Conservation (phyloP, 2,888 invertebrate genomes). For the Parnassius orleans region DNA sequence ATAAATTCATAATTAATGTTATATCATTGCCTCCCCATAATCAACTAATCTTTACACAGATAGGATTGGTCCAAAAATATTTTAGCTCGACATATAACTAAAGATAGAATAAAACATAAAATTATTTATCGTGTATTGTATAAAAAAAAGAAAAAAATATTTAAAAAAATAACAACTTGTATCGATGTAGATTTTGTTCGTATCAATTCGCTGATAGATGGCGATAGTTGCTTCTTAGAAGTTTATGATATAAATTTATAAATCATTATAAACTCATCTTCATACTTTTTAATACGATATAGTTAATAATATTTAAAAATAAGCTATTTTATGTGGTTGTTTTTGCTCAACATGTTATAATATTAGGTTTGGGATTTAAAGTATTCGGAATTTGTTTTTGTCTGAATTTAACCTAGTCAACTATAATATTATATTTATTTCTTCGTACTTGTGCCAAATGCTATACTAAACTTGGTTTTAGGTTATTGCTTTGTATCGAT, state of each 20-base stretch:
- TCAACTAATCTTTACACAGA: no score
- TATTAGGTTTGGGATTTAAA: neutral
- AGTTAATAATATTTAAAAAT: conserved; percentile 8
- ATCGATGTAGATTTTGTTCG: conserved; percentile 20
- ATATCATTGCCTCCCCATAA: no score
- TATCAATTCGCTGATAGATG: conserved; percentile 35
- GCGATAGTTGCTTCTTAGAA: conserved; percentile 34
- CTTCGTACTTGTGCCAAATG: conserved; percentile 38
- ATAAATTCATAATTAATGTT: no score
- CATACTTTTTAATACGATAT: neutral
- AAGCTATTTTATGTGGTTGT: neutral
- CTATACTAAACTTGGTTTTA: conserved; percentile 23
- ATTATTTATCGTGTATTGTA: conserved; percentile 2
- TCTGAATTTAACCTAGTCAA: conserved; percentile 29
- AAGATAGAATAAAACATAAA: neutral
- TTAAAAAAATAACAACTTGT: neutral
- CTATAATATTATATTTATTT: conserved; percentile 14
- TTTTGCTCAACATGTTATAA: no score
- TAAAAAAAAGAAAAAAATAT: neutral
- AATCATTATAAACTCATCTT: neutral
- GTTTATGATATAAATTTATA: neutral
- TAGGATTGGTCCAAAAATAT: no score
- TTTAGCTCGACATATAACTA: no score
- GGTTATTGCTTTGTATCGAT: conserved; percentile 5
- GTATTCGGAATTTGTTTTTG: neutral